Percentiles rank a stretch among this genome's conserved stretches.
Evolutionary conservation across 2,113 vertebrate species (phyloP).

Genomic region (Pluvialis apricaria): DNA sequence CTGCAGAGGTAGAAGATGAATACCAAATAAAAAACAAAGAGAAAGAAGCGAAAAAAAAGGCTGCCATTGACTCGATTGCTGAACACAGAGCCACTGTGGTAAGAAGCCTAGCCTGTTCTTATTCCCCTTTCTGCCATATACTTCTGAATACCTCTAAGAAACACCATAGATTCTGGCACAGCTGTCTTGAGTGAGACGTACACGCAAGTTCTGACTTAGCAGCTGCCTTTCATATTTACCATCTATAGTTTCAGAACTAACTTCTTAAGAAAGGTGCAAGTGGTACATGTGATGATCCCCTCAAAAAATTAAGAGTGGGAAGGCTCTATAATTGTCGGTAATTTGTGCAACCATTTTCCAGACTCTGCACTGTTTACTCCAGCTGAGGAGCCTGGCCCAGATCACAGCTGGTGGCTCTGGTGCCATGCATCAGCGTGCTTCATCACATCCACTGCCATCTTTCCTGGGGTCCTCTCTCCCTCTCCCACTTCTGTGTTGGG

Average conservation of each 20-base stretch:
- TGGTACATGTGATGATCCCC: background rate
- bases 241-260: background rate
- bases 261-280: background rate
- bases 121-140: background rate
- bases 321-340: background rate
- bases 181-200: background rate
- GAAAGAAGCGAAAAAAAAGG: conserved; percentile 70
- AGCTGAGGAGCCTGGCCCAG: background rate
- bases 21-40: conserved; percentile 66
- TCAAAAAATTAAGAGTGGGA: background rate
- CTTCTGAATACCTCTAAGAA: background rate
- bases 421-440: background rate
- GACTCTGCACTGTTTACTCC: background rate
- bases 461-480: background rate
- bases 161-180: background rate
- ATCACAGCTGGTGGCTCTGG: background rate
- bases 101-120: conserved; percentile 27
- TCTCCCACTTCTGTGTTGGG: background rate
- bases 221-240: background rate
- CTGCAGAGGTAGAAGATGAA: conserved; percentile 75
- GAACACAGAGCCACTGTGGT: conserved; percentile 79
- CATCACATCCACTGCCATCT: background rate
- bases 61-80: conserved; percentile 75
- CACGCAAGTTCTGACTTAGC: background rate
- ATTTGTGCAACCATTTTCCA: background rate